Evolutionary conservation across 2,797 vertebrate species (phyloP).

Genomic region (Phaenicophaeus curvirostris): DNA sequence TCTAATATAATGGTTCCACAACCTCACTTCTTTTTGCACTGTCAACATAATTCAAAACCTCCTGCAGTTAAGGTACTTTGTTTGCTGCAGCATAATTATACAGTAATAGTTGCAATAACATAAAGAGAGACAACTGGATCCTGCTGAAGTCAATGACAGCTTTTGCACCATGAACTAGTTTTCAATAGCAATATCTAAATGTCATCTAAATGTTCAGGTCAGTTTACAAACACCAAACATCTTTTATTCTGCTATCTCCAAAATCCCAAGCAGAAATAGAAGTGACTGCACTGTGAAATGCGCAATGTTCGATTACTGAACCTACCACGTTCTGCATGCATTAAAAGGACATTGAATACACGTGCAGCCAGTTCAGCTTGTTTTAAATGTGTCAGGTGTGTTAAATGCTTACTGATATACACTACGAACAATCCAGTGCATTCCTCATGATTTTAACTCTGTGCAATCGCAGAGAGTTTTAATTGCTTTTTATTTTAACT

Average conservation of each 20-base stretch:
- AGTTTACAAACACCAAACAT: not conserved
- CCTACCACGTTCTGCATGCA: not conserved
- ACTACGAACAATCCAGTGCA: not conserved
- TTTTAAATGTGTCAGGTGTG: not conserved
- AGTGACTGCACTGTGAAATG: not conserved
- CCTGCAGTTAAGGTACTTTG: not conserved
- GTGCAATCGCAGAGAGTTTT: not conserved
- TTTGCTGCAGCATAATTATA: not conserved
- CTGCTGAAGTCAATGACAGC: not conserved
- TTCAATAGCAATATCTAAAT: not conserved
- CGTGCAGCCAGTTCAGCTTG: not conserved
- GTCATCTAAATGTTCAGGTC: not conserved
- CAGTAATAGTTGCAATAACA: not conserved
- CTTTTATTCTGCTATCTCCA: rapidly evolving
- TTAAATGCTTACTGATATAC: not conserved
- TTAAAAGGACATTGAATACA: not conserved
- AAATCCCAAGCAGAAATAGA: not conserved
- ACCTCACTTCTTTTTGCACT: not conserved
- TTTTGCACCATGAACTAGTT: not conserved
- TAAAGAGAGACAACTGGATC: not conserved
- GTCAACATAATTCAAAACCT: not conserved
- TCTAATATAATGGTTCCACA: not conserved
- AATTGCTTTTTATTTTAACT: conserved; percentile 28
- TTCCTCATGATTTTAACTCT: not conserved
- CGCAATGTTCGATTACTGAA: not conserved